Evolutionary conservation across 2,888 invertebrate species (phyloP), one percentile per base, ranked within the genome.

Genomic region (Lymantria dispar): DNA sequence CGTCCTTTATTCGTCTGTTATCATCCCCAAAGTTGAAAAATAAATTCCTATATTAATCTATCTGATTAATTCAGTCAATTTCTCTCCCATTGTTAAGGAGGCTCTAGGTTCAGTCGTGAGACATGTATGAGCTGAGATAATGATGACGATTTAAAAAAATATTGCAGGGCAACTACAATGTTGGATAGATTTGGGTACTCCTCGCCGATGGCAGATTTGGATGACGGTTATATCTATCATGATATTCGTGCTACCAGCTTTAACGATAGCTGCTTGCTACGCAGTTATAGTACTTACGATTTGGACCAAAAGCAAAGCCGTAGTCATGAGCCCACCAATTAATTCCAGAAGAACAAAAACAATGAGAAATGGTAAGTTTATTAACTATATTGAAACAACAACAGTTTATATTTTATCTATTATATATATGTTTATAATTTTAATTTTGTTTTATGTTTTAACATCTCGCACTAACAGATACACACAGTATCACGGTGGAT

Each of bases 221-320:
- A 95, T 98, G 95, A 95, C 95, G 0, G 77, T 96, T 22, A 95
- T 98, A 7, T 95, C 97, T 1, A 86, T 95, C 36, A 94, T 95
- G 56, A 93, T 98, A 37, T 98, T 98, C 84, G 94, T 97, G 47
- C 88, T 97, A 29, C 98, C 98, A 0, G 96, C 98, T 0, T 74
- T 98, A 48, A 95, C 98, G 63, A 98, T 98, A 57, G 94, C 96
- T 3, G 95, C 95, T 3, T 98, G 98, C 80, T 98, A 98, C 80
- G 94, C 96, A 8, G 94, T 98, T 68, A 98, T 98, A 69, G 97
- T 98, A 1, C 93, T 95, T 73, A 98, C 98, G 8, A 98, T 98
- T 67, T 98, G 98, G 98, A 95, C 96, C 7, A 97, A 97, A 76
- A 95, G 95, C 72, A 94, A 94, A 67, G 92, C 94, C 1, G 92